Evolutionary conservation across 2,797 vertebrate species (phyloP).

Genomic region (Onychomys leucogaster): DNA sequence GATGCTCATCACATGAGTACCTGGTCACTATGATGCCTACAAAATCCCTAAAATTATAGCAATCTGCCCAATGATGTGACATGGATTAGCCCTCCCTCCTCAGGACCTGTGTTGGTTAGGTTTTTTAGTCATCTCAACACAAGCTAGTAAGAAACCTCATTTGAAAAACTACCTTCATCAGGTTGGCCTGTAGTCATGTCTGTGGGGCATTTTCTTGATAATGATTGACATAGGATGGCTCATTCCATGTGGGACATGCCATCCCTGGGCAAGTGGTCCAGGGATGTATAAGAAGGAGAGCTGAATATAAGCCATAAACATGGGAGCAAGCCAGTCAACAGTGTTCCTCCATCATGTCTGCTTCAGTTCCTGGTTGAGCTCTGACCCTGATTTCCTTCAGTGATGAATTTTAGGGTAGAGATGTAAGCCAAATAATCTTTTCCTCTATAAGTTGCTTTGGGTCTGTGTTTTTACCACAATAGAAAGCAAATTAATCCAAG

Average conservation of each 20-base stretch:
- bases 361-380: neutral
- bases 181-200: neutral
- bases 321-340: neutral
- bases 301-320: neutral
- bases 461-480: neutral
- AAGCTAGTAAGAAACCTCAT: neutral
- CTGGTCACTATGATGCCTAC: neutral
- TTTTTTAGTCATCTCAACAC: neutral
- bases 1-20: neutral
- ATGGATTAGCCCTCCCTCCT: neutral
- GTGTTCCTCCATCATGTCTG: neutral
- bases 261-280: neutral
- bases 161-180: neutral
- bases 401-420: neutral
- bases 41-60: neutral
- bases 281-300: neutral
- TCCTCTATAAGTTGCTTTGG: neutral
- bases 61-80: no score
- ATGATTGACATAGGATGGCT: neutral
- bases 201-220: neutral
- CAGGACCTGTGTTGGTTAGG: neutral
- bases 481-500: neutral
- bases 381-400: neutral
- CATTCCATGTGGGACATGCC: neutral
- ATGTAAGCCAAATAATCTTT: neutral